Evolutionary conservation across 2,113 vertebrate species (phyloP), one percentile per base, ranked within the genome.

Genomic region (Syngnathus floridae): DNA sequence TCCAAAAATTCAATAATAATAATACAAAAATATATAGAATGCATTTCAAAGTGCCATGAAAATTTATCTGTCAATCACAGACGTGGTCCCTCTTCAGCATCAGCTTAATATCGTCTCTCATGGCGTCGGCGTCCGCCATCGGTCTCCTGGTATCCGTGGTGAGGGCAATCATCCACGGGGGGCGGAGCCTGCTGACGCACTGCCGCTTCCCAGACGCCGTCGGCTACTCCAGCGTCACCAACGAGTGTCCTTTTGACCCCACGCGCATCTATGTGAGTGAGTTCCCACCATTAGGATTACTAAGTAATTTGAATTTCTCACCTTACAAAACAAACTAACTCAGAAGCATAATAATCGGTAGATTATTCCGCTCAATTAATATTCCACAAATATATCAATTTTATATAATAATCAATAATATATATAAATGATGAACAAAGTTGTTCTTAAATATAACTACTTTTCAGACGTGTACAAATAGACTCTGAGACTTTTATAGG

Each of bases 181-280:
- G 94, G 57, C 85, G 45, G 9, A 91, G 79, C 31, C 83, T 97
- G 60, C 87, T 97, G 67, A 87, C 91, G 1, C 80, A 91, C 77
- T 96, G 94, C 69, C 80, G 88, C 51, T 73, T 84, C 41, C 63
- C 83, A 0, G 61, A 88, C 0, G 37, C 78, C 71, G 76, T 74
- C 2, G 70, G 85, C 65, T 82, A 91, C 1, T 64, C 88, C 68
- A 90, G 86, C 0, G 46, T 90, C 4, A 83, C 90, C 7, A 86
- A 83, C 0, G 82, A 94, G 75, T 97, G 95, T 58, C 93, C 95
- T 37, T 98, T 96, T 2, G 92, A 97, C 69, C 94, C 95, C 62
- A 95, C 94, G 0, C 90, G 89, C 0, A 91, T 95, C 85, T 95
- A 94, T 0, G 93, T 96, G 75, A 90, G 90, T 91, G 22, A 16